Conservation (phyloP, 1,140 invertebrate genomes). For the Listronotus bonariensis region DNA sequence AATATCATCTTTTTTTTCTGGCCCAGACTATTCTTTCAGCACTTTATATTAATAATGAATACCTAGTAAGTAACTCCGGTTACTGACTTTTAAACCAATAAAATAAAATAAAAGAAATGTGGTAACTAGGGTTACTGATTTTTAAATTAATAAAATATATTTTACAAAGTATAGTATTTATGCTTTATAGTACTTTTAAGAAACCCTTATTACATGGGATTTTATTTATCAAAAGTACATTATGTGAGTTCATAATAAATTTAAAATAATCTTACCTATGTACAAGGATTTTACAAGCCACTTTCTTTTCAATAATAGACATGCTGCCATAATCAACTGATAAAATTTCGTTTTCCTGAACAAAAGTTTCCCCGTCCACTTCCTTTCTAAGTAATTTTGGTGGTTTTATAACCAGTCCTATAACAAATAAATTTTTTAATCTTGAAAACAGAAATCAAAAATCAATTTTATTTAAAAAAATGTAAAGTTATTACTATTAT, state of each 20-base stretch:
- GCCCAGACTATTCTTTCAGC: too few relatives aligned
- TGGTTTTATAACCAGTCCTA: slow-evolving; percentile 29
- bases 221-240: not conserved
- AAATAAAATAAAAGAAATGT: too few relatives aligned
- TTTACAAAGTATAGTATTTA: too few relatives aligned
- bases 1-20: too few relatives aligned
- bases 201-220: too few relatives aligned
- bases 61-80: too few relatives aligned
- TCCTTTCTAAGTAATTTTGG: slow-evolving; percentile 27
- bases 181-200: too few relatives aligned
- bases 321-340: slow-evolving; percentile 35
- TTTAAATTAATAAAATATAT: too few relatives aligned
- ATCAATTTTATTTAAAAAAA: not conserved
- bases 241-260: not conserved
- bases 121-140: too few relatives aligned
- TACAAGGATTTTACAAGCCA: slow-evolving; percentile 38
- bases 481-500: not conserved
- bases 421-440: slow-evolving; percentile 14
- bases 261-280: slow-evolving; percentile 41
- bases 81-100: too few relatives aligned
- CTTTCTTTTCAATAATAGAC: slow-evolving; percentile 41
- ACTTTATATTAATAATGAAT: too few relatives aligned
- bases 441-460: slow-evolving; percentile 5
- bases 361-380: not conserved
- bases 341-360: slow-evolving; percentile 24